Evolutionary conservation across 1,140 invertebrate genomes (phyloP).

Genomic region (Pseudomyrmex gracilis): DNA sequence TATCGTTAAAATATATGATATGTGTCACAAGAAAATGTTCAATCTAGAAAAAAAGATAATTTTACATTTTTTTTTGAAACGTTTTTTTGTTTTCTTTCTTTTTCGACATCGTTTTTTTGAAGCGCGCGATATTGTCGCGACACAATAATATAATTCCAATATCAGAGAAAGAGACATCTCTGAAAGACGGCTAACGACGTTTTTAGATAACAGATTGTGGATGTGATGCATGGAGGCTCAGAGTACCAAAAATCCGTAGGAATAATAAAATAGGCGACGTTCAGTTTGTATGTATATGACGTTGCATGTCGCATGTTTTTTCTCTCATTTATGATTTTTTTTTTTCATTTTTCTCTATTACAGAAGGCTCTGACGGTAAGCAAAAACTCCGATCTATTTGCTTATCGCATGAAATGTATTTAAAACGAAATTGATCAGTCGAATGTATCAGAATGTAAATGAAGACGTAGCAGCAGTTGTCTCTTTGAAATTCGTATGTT

Average conservation of each 20-base stretch:
- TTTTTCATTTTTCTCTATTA: conserved; percentile 69
- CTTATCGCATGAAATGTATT: neutral
- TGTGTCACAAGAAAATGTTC: neutral
- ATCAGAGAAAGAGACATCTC: conserved; percentile 41
- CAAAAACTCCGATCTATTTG: conserved; percentile 64
- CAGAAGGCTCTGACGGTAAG: conserved; percentile 84
- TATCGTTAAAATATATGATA: neutral
- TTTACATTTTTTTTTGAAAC: neutral
- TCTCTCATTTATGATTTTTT: conserved; percentile 72
- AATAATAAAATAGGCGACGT: conserved; percentile 84
- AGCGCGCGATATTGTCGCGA: conserved; percentile 16
- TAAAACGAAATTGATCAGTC: neutral
- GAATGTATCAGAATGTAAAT: conserved; percentile 32
- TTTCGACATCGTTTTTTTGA: neutral
- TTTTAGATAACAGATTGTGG: conserved; percentile 85
- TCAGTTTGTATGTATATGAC: conserved; percentile 85
- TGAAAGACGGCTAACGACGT: conserved; percentile 78
- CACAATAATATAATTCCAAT: conserved; percentile 23
- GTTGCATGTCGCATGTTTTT: conserved; percentile 83
- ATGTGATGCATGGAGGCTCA: conserved; percentile 84
- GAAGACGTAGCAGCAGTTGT: neutral
- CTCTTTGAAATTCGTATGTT: neutral
- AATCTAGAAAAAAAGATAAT: neutral
- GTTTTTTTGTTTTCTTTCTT: neutral
- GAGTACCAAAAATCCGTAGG: conserved; percentile 83